Evolutionary conservation across 2,888 invertebrate genomes (phyloP).

Genomic region (Germaria angustata): DNA sequence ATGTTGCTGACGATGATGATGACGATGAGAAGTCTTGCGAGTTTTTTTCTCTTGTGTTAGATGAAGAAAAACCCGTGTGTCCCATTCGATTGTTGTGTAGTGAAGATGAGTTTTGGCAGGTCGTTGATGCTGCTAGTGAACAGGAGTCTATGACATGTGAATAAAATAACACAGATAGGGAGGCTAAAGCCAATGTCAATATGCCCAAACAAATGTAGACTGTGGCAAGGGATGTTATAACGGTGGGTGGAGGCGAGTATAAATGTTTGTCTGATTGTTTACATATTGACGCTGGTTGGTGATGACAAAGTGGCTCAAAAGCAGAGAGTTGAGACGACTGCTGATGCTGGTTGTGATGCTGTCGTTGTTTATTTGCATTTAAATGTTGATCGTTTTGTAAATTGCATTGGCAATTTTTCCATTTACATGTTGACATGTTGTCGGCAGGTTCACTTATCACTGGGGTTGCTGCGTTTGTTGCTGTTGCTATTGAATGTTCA

Average conservation of each 20-base stretch:
- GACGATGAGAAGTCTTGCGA: constrained; percentile 48
- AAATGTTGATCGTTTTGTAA: constrained; percentile 57
- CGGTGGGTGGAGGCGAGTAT: constrained; percentile 7
- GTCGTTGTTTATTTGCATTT: constrained; percentile 48
- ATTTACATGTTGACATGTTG: constrained; percentile 62
- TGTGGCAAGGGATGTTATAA: constrained; percentile 63
- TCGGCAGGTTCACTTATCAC: constrained; percentile 50
- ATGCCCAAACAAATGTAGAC: constrained; percentile 76
- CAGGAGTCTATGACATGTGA: constrained; percentile 70
- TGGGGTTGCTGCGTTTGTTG: constrained; percentile 28
- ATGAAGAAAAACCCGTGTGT: not conserved
- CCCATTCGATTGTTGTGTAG: not conserved
- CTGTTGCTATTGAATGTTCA: constrained; percentile 36
- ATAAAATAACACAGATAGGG: constrained; percentile 75
- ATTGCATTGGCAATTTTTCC: constrained; percentile 69
- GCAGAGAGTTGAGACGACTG: not conserved
- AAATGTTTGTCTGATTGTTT: not conserved
- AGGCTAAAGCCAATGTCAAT: constrained; percentile 74
- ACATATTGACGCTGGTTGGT: constrained; percentile 29
- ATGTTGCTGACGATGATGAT: constrained; percentile 48
- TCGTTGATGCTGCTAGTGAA: constrained; percentile 11
- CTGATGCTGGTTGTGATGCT: not conserved
- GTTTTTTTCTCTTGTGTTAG: constrained; percentile 1
- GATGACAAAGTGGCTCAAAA: constrained; percentile 24
- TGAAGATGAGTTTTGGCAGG: constrained; percentile 55